Conservation (phyloP, 2,113 vertebrate species). For the Cygnus atratus region DNA sequence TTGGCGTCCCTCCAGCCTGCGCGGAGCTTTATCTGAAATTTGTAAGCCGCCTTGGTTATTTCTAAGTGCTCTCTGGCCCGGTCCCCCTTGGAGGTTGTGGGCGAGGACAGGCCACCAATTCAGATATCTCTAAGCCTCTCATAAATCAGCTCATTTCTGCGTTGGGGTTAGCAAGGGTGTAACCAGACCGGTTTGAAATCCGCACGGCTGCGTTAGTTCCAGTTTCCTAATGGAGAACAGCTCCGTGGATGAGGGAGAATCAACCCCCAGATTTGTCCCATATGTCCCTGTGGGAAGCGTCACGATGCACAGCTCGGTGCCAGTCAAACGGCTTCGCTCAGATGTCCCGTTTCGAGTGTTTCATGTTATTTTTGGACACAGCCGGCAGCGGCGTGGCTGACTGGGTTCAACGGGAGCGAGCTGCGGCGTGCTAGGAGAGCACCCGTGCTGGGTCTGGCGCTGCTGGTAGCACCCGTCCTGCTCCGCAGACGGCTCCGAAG, state of each 20-base stretch:
- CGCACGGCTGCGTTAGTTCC: accelerated
- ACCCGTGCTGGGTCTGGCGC: accelerated
- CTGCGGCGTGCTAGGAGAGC: neutral
- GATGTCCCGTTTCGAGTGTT: neutral
- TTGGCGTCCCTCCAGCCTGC: neutral
- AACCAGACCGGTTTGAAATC: neutral
- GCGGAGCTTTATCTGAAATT: neutral
- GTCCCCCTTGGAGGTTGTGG: neutral
- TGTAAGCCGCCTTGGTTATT: neutral
- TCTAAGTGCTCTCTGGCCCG: neutral
- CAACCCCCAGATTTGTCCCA: neutral
- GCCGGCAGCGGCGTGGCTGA: neutral
- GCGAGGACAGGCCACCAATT: neutral
- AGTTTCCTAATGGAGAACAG: neutral
- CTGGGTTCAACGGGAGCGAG: neutral
- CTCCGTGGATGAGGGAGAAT: neutral
- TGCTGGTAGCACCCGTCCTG: accelerated
- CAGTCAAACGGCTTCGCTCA: neutral
- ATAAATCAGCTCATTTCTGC: neutral
- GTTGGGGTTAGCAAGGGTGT: neutral
- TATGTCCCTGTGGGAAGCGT: neutral
- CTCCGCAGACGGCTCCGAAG: neutral
- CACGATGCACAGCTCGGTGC: neutral
- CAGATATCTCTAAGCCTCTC: neutral
- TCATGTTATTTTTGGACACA: conserved; percentile 25